Evolutionary conservation across 1,140 invertebrate genomes (phyloP), one percentile per base, ranked within the genome.

Genomic region (Cotesia typhae): DNA sequence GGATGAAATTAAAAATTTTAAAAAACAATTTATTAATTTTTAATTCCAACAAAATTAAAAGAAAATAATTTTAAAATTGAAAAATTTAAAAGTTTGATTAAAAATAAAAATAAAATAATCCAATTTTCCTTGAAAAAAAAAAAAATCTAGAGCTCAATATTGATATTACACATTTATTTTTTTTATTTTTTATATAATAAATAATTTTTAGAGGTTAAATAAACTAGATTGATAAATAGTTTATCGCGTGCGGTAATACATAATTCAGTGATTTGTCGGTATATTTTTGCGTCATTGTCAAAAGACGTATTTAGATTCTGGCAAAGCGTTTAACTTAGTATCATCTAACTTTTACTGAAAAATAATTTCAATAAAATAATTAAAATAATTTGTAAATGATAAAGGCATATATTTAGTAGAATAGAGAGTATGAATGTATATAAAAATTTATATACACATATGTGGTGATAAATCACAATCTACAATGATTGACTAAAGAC

Each of bases 211-310:
- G 41, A 47, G 41, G 41, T 47, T 47, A 47, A 51, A 12, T 3
- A 64, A 65, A 71, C 64, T 64, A 71, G 41, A 64, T 71, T 35
- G 60, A 52, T 35, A 17, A 71, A 65, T 71, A 71, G 64, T n/a
- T 71, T 36, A 38, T 10, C 14, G 53, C 17, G 20, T 67, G 12
- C 36, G 41, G 35, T 14, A 60, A 64, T 47, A 4, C 20, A 38
- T 63, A 51, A 38, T 74, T 68, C n/a, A 70, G 79, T 76, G 75
- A 80, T 77, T 75, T 76, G 69, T 75, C 72, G 76, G 59, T 60
- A 60, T 64, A 80, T 47, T 81, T 79, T 80, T 83, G 78, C 81
- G 82, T 83, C 80, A 82, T 80, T 84, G 80, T 83, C 81, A 79
- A 75, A 65, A 76, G 81, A 83, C 82, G 79, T 73, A 83, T 84